Base-by-base conservation (phyloP, 2,888 invertebrate species). In the Poecilus cupreus region DNA sequence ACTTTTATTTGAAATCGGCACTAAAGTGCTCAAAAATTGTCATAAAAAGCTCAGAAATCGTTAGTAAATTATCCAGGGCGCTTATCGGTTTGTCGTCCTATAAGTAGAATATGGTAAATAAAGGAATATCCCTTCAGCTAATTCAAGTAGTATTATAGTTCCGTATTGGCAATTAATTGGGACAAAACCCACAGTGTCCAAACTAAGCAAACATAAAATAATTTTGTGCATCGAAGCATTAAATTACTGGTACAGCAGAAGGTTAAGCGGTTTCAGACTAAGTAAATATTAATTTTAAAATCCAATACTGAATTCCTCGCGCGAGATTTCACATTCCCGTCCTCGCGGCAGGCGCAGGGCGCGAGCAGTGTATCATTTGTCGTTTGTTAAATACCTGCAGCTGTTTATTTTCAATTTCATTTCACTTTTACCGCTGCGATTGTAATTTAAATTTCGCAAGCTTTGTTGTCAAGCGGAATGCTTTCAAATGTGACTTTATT, bases 401-500 rank as follows among this genome's bases (percentile, higher is more conserved):
- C 64, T 68, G 64, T 68, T 68, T 68, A 68, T 68, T 68, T 68
- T 68, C 64, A 68, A 68, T 68, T 68, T 68, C 64, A 68, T 68
- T 68, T 68, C 64, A 68, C 64, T 68, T 68, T 68, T 68, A 68
- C 37, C 64, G 37, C 64, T 68, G 39, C 37, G 32, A 68, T 68
- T 68, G 64, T 37, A 68, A 68, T 68, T 68, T 68, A 68, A 68
- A 68, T 68, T 57, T 68, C 64, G 37, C 60, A 13, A 0, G 64
- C 64, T 68, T 68, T 68, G 64, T 68, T 68, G 32, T 32, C 32
- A 32, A 32, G 1, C 4, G 64, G 64, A 68, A 68, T 68, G 64
- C 64, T 39, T 74, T 74, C 49, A 74, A 74, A 74, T 51, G 74
- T 51, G 49, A 74, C 74, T 51, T 74, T 74, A 74, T 74, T 74